These are phyloP conservation scores for Brachionus sp. DNA, from an alignment of 1,140 invertebrate species.

Conservation along the genomic window DNA sequence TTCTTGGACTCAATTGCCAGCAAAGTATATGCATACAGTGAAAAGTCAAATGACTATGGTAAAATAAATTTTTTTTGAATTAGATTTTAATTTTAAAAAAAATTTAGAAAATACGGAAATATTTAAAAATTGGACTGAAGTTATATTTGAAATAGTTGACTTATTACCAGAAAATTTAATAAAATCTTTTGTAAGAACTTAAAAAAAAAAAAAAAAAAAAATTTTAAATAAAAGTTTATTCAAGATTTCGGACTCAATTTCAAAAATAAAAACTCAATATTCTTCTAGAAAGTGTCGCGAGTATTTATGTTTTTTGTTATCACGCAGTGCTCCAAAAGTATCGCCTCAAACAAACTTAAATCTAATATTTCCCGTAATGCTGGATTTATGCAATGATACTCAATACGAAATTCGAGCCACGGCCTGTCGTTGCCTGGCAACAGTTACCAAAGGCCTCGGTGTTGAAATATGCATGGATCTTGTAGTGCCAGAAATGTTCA, in stretches of 20 bases:
- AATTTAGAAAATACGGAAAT: constrained; percentile 32
- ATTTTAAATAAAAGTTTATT: neutral
- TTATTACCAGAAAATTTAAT: constrained; percentile 19
- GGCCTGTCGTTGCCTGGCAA: neutral
- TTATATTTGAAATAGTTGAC: constrained; percentile 21
- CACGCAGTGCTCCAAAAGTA: neutral
- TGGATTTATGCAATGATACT: constrained; percentile 40
- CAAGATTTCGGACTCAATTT: neutral
- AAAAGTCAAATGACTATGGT: constrained; percentile 19
- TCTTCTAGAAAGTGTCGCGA: constrained; percentile 7
- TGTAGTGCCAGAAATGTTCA: constrained; percentile 42
- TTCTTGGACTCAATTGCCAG: neutral
- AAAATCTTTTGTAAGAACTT: neutral
- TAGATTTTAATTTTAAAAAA: no score
- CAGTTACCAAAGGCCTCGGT: neutral
- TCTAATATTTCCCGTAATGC: neutral
- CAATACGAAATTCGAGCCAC: constrained; percentile 23
- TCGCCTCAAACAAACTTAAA: neutral
- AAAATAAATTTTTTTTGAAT: neutral
- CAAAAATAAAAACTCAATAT: neutral
- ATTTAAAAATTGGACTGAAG: constrained; percentile 33
- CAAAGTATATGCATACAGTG: neutral
- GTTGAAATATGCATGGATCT: neutral
- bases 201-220: neutral
- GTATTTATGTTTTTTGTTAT: constrained; percentile 16